Evolutionary conservation across 2,888 invertebrate genomes (phyloP).

Genomic region (Trachelus iudaicus): DNA sequence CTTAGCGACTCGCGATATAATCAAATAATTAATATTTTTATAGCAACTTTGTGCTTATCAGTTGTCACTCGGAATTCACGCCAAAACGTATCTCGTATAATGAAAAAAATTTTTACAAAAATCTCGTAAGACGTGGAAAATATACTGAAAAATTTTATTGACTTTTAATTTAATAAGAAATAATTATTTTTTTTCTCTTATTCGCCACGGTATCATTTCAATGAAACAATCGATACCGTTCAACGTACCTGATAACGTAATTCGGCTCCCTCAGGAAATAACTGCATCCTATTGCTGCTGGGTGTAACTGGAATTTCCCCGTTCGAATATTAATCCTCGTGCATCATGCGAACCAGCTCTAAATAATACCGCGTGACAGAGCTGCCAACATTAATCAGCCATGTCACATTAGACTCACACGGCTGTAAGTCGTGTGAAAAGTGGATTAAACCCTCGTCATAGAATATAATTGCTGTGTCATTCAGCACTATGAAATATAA

Average conservation of each 20-base stretch:
- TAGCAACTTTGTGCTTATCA: background rate
- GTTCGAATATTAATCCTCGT: background rate
- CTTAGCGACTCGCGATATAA: background rate
- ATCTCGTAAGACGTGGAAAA: background rate
- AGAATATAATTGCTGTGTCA: background rate
- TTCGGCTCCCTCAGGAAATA: background rate
- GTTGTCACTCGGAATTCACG: background rate
- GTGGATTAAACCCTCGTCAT: background rate
- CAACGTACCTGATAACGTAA: background rate
- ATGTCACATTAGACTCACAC: background rate
- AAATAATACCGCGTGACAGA: background rate
- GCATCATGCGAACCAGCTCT: background rate
- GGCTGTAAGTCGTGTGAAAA: background rate
- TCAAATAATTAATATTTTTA: background rate
- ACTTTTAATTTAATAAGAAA: too few relatives aligned
- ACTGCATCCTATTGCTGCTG: background rate
- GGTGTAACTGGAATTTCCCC: background rate
- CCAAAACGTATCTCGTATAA: too few relatives aligned
- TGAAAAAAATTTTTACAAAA: too few relatives aligned
- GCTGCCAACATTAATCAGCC: background rate
- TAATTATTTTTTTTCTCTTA: too few relatives aligned
- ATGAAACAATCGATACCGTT: background rate
- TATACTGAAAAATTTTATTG: background rate
- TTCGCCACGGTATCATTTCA: too few relatives aligned
- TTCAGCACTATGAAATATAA: background rate